Conservation (phyloP, 1,140 invertebrate genomes). For the Pseudomyrmex gracilis region DNA sequence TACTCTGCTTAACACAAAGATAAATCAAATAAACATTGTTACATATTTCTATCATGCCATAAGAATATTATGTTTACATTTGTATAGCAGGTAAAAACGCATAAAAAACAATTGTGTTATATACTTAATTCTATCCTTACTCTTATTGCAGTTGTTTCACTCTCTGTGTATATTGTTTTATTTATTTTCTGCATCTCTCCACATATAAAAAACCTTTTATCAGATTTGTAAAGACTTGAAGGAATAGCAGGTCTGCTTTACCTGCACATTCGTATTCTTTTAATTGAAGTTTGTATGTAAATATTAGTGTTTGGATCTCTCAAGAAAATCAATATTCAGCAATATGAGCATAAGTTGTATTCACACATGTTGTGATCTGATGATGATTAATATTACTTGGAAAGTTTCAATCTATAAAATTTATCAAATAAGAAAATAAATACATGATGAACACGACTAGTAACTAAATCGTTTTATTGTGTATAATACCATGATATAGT, state of each 20-base stretch:
- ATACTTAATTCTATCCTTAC: conserved; percentile 59
- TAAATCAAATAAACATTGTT: conserved; percentile 61
- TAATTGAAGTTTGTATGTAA: conserved; percentile 71
- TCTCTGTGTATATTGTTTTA: conserved; percentile 70
- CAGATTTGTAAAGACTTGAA: conserved; percentile 53
- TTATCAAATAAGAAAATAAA: conserved; percentile 66
- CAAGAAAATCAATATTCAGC: conserved; percentile 46
- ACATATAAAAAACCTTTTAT: conserved; percentile 40
- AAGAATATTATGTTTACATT: conserved; percentile 63
- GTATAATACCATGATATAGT: background rate
- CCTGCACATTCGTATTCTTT: conserved; percentile 47
- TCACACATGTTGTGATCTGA: conserved; percentile 32
- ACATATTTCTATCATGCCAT: conserved; percentile 70
- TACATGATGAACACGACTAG: conserved; percentile 43
- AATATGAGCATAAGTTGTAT: conserved; percentile 45
- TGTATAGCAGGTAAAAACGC: conserved; percentile 66
- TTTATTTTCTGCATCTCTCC: conserved; percentile 68
- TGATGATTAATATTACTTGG: conserved; percentile 62
- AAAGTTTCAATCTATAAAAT: conserved; percentile 64
- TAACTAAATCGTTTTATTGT: conserved; percentile 21
- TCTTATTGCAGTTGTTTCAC: conserved; percentile 57
- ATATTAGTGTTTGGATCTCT: conserved; percentile 59
- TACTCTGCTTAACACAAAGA: conserved; percentile 52
- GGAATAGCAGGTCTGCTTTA: conserved; percentile 35
- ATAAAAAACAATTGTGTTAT: conserved; percentile 57